Evolutionary conservation across 2,113 vertebrate genomes (phyloP), one percentile per base, ranked within the genome.

Genomic region (Seriola quinqueradiata): DNA sequence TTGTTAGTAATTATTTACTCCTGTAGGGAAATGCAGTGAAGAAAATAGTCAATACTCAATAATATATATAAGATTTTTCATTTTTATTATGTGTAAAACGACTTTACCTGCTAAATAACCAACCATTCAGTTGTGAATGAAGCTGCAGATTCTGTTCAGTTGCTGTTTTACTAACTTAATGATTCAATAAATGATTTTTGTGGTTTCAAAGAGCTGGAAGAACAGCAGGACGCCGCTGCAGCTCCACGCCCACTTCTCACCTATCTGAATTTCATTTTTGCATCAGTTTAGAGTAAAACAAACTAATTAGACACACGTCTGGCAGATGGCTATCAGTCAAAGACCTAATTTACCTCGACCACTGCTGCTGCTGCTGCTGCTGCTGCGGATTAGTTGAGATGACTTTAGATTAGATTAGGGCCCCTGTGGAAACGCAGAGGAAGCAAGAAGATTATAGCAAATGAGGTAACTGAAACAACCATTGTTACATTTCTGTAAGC

Each of bases 381-480:
- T 75, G 55, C 68, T 42, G 55, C 19, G 88, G 92, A 91, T 92
- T 92, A 93, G 78, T 25, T 81, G 42, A 70, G 52, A 89, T 92
- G 90, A 92, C 60, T 92, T 87, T 85, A 92, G 90, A 91, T 79
- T 67, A 88, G 89, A 91, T 90, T 92, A 90, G 48, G 48, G 69
- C 59, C 64, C 38, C 82, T 23, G 75, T 92, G 82, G 81, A 93
- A 92, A 90, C 69, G 16, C 75, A 82, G 67, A 92, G 77, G 63
- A 85, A 83, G 82, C 89, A 88, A 86, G 75, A 72, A 89, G 87
- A 92, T 93, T 91, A 92, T 10, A 46, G 52, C 66, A 81, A 87
- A 86, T 85, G 89, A 91, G 87, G 79, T 82, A 89, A 89, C 78
- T 92, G 68, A 79, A 91, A 60, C 55, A 3, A 88, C 74, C 66